Base-by-base conservation (phyloP, 2,888 invertebrate species). In the Zygogramma bicolorata region DNA sequence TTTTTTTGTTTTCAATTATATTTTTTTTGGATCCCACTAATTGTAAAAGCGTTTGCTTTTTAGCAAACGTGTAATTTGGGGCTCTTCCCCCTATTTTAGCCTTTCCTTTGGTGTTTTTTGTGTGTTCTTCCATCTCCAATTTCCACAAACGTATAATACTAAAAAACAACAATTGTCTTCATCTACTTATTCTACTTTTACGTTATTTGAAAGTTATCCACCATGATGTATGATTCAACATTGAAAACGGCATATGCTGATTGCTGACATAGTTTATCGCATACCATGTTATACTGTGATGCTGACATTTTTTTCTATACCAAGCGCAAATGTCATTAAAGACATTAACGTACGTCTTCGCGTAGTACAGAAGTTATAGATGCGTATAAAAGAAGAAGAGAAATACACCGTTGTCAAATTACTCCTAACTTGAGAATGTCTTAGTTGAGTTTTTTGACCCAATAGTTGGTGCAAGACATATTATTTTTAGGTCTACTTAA, bases 41-140 rank as follows among this genome's bases (percentile, higher is more conserved):
- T 58, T 27, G 58, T 29, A 27, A 58, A 27, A n/a, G 57, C 4
- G 27, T 27, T 57, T 57, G 27, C 57, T n/a, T 22, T 57, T 22
- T 13, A 57, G 58, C 27, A 58, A 58, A 58, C 5, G 27, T 58
- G 15, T 58, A 58, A 58, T 58, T 58, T 58, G 27, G 27, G 58
- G 58, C 27, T 58, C 27, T 58, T 22, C 27, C 27, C 25, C 27
- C 58, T 58, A 20, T 58, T 58, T 58, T 27, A 58, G 58, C 20
- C 58, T 27, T 58, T 58, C 2, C 58, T 58, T 58, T 58, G 25
- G 13, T 27, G n/a, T 6, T 57, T 22, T 57, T 57, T 57, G 25
- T 25, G 57, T 25, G 13, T 57, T 57, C 27, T 57, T 57, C 57
- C n/a, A 13, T 27, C 13, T 34, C 34, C 34, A 34, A n/a, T n/a